Evolutionary conservation across 2,113 vertebrate genomes (phyloP), one percentile per base, ranked within the genome.

Genomic region (Opisthocomus hoazin): DNA sequence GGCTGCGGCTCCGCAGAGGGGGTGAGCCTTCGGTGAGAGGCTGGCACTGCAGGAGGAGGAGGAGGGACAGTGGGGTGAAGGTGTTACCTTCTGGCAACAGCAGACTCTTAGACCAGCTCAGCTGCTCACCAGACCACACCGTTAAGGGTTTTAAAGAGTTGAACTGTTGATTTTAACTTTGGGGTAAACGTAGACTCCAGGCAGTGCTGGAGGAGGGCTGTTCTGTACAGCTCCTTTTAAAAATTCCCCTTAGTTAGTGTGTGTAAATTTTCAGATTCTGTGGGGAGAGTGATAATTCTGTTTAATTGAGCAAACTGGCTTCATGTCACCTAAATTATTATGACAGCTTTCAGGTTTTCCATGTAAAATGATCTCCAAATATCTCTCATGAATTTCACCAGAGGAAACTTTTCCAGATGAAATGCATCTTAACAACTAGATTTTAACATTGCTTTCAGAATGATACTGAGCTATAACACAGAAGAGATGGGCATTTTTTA

Each of bases 401-500:
- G 30, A 56, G 48, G 78, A 78, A 84, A 48, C 23, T 90, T 86
- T 81, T 78, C 65, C 39, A 56, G 23, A 75, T 45, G 6, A 89
- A 79, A 36, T 46, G 18, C 21, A 37, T 71, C 41, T 84, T 91
- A 94, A 81, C 21, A 69, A 57, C 6, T 20, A 37, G 43, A 65
- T 85, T 87, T 89, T 68, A 79, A 58, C 30, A 51, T 15, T 78
- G 11, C 11, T 92, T 95, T 87, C 48, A 75, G 43, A 92, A 92
- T 63, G 1, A 19, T 3, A 58, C 10, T 51, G 27, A 84, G 29
- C 6, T 76, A 48, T 58, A 58, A 27, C 45, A 69, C 22, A 45
- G 73, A 76, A 74, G 10, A 75, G 8, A 68, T 51, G 19, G 30
- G 11, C 24, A 56, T 73, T 69, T 90, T 84, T 91, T 61, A 85